A percentile compares a stretch with the other conserved stretches of the same genome.
Evolutionary conservation across 2,113 vertebrate species (phyloP).

Genomic region (Monarcha castaneiventris): DNA sequence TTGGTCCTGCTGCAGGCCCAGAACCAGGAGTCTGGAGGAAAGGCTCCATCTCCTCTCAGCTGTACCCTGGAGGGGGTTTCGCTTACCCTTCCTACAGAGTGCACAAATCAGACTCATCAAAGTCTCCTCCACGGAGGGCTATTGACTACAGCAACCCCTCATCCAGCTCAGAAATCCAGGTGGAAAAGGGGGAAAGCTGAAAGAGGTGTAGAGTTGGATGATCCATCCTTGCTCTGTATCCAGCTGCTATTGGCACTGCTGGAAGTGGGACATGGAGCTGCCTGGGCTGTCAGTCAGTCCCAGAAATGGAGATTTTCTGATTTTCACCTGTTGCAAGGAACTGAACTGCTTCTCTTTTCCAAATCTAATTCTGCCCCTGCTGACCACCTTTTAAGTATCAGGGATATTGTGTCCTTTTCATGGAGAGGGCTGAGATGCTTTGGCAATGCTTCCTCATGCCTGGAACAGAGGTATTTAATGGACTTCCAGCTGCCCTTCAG

Average conservation of each 20-base stretch:
- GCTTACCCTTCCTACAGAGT: too few species aligned
- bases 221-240: accelerated
- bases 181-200: neutral
- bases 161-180: neutral
- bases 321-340: neutral
- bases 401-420: neutral
- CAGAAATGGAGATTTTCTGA: neutral
- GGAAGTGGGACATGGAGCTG: neutral
- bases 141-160: neutral
- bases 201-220: neutral
- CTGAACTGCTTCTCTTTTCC: neutral
- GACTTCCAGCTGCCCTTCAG: neutral
- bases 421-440: neutral
- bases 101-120: accelerated
- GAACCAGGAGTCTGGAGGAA: neutral
- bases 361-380: neutral
- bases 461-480: neutral
- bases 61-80: neutral
- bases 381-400: neutral
- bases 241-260: neutral
- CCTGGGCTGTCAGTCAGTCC: neutral
- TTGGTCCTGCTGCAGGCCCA: neutral
- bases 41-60: accelerated
- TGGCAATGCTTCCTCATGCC: neutral
- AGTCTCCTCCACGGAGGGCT: neutral